Conservation (phyloP, 2,113 vertebrate species). For the Vimba vimba region DNA sequence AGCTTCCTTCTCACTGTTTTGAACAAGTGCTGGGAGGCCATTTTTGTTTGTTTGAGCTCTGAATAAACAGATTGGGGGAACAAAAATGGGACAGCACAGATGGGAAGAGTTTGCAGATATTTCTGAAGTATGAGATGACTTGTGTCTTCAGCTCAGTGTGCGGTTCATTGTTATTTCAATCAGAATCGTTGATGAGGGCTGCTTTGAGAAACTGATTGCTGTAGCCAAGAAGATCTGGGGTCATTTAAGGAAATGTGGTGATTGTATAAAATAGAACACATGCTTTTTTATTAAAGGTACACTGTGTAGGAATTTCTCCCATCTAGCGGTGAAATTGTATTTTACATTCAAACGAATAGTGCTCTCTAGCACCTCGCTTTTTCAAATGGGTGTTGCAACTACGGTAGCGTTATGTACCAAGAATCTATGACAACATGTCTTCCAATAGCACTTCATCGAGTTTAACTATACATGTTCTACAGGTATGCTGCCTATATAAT, state of each 20-base stretch:
- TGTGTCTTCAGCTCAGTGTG: conserved; percentile 46
- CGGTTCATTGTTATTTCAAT: conserved; percentile 68
- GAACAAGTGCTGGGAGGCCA: background rate
- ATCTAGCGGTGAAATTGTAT: too few relatives aligned
- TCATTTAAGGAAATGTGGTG: conserved; percentile 62
- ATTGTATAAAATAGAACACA: background rate
- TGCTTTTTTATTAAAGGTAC: background rate
- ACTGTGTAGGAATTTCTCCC: too few relatives aligned
- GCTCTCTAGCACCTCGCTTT: too few relatives aligned
- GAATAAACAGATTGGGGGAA: background rate
- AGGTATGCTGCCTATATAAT: too few relatives aligned
- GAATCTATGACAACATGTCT: too few relatives aligned
- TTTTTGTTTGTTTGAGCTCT: conserved; percentile 10
- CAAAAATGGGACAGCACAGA: background rate
- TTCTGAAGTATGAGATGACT: conserved; percentile 56
- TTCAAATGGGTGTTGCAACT: too few relatives aligned
- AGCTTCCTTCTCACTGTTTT: background rate
- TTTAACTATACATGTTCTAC: too few relatives aligned
- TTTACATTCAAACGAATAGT: too few relatives aligned
- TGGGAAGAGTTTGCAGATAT: conserved; percentile 48
- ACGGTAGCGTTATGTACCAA: too few relatives aligned
- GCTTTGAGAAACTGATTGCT: conserved; percentile 63
- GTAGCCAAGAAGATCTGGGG: conserved; percentile 50
- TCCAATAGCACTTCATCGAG: too few relatives aligned
- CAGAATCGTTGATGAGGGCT: conserved; percentile 63